Evolutionary conservation across 2,797 vertebrate genomes (phyloP), one percentile per base, ranked within the genome.

Genomic region (Lagodon rhomboides): DNA sequence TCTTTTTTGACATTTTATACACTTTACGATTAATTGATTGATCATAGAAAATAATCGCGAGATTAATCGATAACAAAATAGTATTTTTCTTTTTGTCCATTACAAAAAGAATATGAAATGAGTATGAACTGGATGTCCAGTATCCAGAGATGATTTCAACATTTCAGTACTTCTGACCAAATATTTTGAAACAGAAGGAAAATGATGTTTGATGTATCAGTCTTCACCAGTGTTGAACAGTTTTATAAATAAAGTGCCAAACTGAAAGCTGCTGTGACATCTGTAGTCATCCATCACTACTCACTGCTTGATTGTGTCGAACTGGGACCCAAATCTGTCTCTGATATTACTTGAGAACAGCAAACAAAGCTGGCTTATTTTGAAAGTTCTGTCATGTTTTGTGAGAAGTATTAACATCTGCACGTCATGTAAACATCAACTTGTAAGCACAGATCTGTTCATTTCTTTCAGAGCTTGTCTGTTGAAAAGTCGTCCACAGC

Each of bases 221-320:
- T 34, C 34, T 44, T 59, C 23, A 12, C 6, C 13, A 12, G 20
- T 53, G 1, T 38, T 16, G 3, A 74, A 67, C 51, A 70, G 27
- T 47, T 55, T 58, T 3, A 73, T 64, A 60, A 78, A 73, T 53
- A 8, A 61, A 47, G 38, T 20, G 4, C 3, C 56, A 74, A 38
- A 58, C 27, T 55, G 16, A 70, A 76, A 60, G 61, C 75, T 70
- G 67, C 41, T 69, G n/a, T 66, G 69, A 73, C 63, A 76, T 69
- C 75, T 73, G 68, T 12, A 30, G 22, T 68, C 60, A 63, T 82
- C 61, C 50, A 76, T 84, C 65, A 75, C 20, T 6, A 13, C 51
- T 74, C 34, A 62, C 22, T 16, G 54, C 17, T 10, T 65, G 7
- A 51, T 23, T 61, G 41, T 56, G 27, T 65, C 20, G 27, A 74